A percentile compares a stretch with the other conserved stretches of the same genome.
Evolutionary conservation across 2,797 vertebrate genomes (phyloP).

Genomic region (Bradypus variegatus): DNA sequence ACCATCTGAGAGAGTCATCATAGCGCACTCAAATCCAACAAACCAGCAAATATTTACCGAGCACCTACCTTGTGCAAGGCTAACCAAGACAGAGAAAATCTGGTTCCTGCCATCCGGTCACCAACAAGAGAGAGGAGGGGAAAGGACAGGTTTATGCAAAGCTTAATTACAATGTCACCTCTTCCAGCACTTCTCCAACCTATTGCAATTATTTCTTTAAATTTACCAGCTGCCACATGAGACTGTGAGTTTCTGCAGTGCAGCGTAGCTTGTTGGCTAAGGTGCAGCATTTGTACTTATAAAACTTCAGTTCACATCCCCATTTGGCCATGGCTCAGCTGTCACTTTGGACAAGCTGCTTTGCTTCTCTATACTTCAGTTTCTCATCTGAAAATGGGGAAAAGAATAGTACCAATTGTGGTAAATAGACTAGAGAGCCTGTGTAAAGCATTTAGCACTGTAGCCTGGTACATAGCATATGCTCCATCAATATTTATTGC

Average conservation of each 20-base stretch:
- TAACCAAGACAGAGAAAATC: constrained; percentile 17
- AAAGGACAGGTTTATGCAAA: constrained; percentile 20
- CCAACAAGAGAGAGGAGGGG: neutral
- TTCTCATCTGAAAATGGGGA: constrained; percentile 9
- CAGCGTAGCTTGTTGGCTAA: neutral
- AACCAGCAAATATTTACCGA: constrained; percentile 44
- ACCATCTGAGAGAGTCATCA: constrained; percentile 12
- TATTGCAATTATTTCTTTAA: neutral
- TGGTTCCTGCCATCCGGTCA: neutral
- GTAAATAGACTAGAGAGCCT: neutral
- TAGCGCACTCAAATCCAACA: constrained; percentile 16
- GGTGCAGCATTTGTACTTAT: neutral
- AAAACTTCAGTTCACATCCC: neutral
- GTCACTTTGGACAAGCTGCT: neutral
- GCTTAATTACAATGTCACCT: neutral
- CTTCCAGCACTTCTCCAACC: neutral
- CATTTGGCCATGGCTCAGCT: neutral
- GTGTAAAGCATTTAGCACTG: neutral
- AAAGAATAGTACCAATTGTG: neutral
- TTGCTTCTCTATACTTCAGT: neutral
- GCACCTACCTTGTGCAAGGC: neutral
- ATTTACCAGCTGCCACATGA: neutral
- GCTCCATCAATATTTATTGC: neutral
- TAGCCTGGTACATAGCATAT: neutral
- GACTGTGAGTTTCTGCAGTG: neutral